These are phyloP conservation scores for Spilogale gracilis DNA, from an alignment of 2,113 vertebrate genomes.

Conservation along the genomic window DNA sequence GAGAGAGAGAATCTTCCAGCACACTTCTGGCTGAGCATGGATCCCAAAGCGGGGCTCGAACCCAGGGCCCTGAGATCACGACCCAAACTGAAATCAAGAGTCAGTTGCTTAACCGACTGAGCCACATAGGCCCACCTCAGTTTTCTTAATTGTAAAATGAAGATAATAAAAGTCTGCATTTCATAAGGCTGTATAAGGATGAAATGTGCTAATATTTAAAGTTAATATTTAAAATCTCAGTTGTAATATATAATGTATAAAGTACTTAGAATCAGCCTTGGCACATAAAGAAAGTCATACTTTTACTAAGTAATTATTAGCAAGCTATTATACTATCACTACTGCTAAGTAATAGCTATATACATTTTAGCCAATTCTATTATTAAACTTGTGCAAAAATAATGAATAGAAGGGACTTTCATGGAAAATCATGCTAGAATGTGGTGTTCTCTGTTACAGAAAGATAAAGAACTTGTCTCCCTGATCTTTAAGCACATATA, in stretches of 20 bases:
- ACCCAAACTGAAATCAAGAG: not conserved
- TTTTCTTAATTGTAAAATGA: not conserved
- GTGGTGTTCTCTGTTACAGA: not conserved
- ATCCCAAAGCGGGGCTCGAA: not conserved
- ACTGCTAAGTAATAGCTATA: not conserved
- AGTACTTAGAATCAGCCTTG: not conserved
- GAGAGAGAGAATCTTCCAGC: not conserved
- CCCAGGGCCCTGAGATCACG: not conserved
- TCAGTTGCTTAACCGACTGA: not conserved
- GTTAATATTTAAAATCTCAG: not conserved
- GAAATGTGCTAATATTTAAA: not conserved
- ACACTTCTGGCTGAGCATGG: not conserved
- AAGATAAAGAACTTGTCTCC: not conserved
- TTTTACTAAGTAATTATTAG: not conserved
- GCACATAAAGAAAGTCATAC: not conserved
- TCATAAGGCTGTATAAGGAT: not conserved
- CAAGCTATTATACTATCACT: not conserved
- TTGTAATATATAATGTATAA: not conserved
- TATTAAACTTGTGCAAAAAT: not conserved
- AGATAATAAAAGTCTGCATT: not conserved
- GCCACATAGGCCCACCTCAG: not conserved
- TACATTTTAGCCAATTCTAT: not conserved
- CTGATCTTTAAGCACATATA: not conserved
- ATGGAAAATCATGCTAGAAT: not conserved
- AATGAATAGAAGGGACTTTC: not conserved